phyloP scores from a whole-genome alignment of 2,888 invertebrate species.

The Diaperis boleti region DNA sequence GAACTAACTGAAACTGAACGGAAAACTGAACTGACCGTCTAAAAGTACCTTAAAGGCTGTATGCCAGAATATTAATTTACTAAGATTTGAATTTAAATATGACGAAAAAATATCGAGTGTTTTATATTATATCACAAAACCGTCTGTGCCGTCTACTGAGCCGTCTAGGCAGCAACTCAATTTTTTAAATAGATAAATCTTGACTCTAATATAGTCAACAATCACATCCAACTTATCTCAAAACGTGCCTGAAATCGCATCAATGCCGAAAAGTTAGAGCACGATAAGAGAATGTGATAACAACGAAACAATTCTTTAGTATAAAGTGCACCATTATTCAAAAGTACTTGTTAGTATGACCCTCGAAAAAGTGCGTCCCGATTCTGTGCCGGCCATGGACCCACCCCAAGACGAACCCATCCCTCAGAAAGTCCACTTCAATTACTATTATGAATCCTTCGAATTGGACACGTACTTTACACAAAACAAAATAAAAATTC shows the following conservation, averaged over 20 bases:
- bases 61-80: no score
- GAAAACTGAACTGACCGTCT: no score
- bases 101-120: no score
- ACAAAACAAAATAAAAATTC: conserved; percentile 71
- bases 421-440: conserved; percentile 9
- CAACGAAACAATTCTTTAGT: conserved; percentile 6
- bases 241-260: conserved; percentile 39
- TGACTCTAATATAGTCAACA: conserved; percentile 6
- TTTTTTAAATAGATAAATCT: conserved; percentile 3
- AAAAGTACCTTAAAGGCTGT: no score
- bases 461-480: conserved; percentile 71
- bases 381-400: neutral
- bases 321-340: conserved; percentile 13
- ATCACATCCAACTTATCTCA: conserved; percentile 19
- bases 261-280: conserved; percentile 18
- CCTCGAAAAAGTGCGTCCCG: neutral
- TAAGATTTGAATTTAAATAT: no score
- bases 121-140: no score
- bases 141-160: neutral
- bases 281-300: conserved; percentile 2
- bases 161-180: neutral
- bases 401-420: conserved; percentile 2
- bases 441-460: conserved; percentile 52
- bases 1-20: no score
- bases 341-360: neutral